phyloP scores from a whole-genome alignment of 2,888 invertebrate genomes.

The Lepidocyrtinus sp. region DNA sequence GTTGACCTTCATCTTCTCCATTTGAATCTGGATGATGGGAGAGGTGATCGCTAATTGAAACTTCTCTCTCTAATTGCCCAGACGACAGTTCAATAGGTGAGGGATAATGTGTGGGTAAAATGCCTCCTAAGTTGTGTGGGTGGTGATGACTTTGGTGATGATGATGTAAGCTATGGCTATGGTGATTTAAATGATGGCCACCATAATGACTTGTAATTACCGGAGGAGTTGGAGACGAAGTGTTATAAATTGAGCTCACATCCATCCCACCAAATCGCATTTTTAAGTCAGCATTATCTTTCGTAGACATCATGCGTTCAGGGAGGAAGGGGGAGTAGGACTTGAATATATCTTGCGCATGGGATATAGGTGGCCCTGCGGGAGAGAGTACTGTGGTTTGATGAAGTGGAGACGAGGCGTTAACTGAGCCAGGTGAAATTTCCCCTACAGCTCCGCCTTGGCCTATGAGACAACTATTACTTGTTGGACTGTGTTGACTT shows the following conservation, averaged over 20 bases:
- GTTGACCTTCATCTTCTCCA: constrained; percentile 33
- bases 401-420: constrained; percentile 15
- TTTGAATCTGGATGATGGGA: constrained; percentile 18
- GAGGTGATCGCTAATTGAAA: background rate
- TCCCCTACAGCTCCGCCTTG: constrained; percentile 8
- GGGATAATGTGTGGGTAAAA: constrained; percentile 34
- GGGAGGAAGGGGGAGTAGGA: constrained; percentile 53
- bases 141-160: constrained; percentile 23
- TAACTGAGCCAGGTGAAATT: background rate
- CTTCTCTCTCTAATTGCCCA: background rate
- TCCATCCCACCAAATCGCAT: constrained; percentile 2
- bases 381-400: constrained; percentile 3
- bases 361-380: background rate
- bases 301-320: constrained; percentile 25
- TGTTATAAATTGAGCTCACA: background rate
- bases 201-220: constrained; percentile 15
- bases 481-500: background rate
- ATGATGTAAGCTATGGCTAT: background rate
- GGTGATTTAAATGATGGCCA: constrained; percentile 20
- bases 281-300: background rate
- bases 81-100: background rate
- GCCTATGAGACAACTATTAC: background rate
- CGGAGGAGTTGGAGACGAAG: background rate
- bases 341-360: constrained; percentile 57
- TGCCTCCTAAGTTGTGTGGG: constrained; percentile 35